Evolutionary conservation across 1,140 invertebrate species (phyloP), one percentile per base, ranked within the genome.

Genomic region (Drosophila kohkoa): DNA sequence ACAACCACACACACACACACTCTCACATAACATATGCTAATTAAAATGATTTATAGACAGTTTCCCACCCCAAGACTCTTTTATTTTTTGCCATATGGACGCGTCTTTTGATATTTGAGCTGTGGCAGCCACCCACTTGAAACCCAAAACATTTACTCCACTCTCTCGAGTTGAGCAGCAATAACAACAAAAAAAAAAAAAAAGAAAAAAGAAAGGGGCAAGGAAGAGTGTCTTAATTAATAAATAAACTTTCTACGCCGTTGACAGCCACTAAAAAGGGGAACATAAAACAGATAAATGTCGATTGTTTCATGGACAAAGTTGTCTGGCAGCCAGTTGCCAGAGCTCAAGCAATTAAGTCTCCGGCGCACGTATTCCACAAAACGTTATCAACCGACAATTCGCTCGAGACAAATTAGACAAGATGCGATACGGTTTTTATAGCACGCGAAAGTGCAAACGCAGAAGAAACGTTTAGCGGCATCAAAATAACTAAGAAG

Each of bases 1-100:
- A 8, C 30, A 11, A n/a, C n/a, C n/a, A n/a, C 28, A 58, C 32
- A 8, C 30, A 11, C 52, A 6, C n/a, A 38, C 13, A 8, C 52
- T 16, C n/a, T n/a, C 54, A 1, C 20, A 8, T 2, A 16, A 64
- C 69, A 30, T 48, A 87, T 82, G 83, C 82, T 88, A 87, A 87
- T 88, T 79, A 80, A 82, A 88, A 88, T 88, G 80, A 87, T 87
- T 87, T 82, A 88, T 80, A 25, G 51, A 46, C 67, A 70, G 59
- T 72, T 59, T 11, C 38, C 2, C 30, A 0, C 4, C 11, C 3
- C 38, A 41, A 10, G 2, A 10, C 7, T 32, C 5, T 1, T 32
- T 32, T 32, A 1, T 51, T 20, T 10, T 57, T 13, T 35, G 41
- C 62, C 82, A 79, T 82, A 87, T 86, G 82, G 75, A 13, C 30